Conservation (phyloP, 2,797 vertebrate species). For the Geotrypetes seraphini region DNA sequence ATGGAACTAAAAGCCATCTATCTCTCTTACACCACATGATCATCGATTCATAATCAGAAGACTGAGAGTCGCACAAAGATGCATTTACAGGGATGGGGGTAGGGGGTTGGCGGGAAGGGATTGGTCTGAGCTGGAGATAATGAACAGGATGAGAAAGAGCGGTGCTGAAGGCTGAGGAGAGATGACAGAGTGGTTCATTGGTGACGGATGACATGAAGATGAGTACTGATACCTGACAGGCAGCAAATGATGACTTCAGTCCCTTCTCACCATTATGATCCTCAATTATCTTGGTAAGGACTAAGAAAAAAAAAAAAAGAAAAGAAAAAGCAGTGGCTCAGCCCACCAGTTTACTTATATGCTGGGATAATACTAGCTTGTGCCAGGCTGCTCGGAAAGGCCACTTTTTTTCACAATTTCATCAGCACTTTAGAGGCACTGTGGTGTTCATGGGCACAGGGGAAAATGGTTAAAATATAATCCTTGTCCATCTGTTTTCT, state of each 20-base stretch:
- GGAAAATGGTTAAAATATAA: slow-evolving; percentile 39
- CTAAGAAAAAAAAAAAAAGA: slow-evolving; percentile 37
- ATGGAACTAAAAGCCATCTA: slow-evolving; percentile 96
- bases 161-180: slow-evolving; percentile 64
- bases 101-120: slow-evolving; percentile 42
- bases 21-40: slow-evolving; percentile 99
- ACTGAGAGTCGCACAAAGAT: slow-evolving; percentile 76
- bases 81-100: slow-evolving; percentile 57
- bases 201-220: slow-evolving; percentile 86
- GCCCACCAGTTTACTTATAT: slow-evolving; percentile 61
- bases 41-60: slow-evolving; percentile 98
- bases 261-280: slow-evolving; percentile 75
- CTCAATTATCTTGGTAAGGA: slow-evolving; percentile 80
- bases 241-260: slow-evolving; percentile 79
- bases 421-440: slow-evolving; percentile 37
- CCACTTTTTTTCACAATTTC: slow-evolving; percentile 24
- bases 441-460: slow-evolving; percentile 25
- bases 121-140: slow-evolving; percentile 69
- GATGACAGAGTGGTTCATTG: slow-evolving; percentile 77
- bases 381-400: slow-evolving; percentile 30
- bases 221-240: slow-evolving; percentile 84
- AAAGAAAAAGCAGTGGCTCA: slow-evolving; percentile 32
- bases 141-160: slow-evolving; percentile 83
- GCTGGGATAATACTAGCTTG: slow-evolving; percentile 19
- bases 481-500: slow-evolving; percentile 47